Percentiles rank a stretch among this genome's conserved stretches.
Evolutionary conservation across 1,140 invertebrate species (phyloP).

Genomic region (Protaetia brevitarsis): DNA sequence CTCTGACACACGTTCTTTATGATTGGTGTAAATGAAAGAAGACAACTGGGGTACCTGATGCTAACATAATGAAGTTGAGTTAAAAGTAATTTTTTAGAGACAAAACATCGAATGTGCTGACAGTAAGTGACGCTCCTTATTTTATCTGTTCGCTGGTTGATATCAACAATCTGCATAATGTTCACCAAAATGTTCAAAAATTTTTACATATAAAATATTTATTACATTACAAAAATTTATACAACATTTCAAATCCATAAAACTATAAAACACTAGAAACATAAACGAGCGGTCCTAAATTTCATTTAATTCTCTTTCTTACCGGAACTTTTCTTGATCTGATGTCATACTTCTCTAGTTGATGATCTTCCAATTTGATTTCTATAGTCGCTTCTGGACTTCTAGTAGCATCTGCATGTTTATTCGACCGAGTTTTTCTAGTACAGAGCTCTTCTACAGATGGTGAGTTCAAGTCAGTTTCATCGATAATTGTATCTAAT

Average conservation of each 20-base stretch:
- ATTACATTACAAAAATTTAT: background rate
- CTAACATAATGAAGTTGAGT: no score
- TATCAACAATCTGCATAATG: no score
- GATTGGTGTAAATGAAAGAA: no score
- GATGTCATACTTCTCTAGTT: background rate
- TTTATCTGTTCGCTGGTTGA: no score
- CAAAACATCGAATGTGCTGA: no score
- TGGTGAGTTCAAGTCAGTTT: background rate
- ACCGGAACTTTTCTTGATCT: constrained; percentile 6
- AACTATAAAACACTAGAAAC: background rate
- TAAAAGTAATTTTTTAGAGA: no score
- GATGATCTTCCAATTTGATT: background rate
- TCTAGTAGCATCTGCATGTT: background rate
- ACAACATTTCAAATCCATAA: background rate
- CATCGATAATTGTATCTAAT: background rate
- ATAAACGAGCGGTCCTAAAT: background rate
- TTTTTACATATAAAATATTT: background rate
- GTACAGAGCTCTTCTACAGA: background rate
- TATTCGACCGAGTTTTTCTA: background rate
- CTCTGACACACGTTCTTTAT: no score
- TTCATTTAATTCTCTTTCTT: constrained; percentile 13
- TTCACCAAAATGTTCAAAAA: no score
- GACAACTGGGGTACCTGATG: no score
- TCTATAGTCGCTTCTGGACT: background rate
- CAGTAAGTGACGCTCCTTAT: no score